phyloP scores from a whole-genome alignment of 2,888 invertebrate genomes.

The Tenthredo scrophulariae region DNA sequence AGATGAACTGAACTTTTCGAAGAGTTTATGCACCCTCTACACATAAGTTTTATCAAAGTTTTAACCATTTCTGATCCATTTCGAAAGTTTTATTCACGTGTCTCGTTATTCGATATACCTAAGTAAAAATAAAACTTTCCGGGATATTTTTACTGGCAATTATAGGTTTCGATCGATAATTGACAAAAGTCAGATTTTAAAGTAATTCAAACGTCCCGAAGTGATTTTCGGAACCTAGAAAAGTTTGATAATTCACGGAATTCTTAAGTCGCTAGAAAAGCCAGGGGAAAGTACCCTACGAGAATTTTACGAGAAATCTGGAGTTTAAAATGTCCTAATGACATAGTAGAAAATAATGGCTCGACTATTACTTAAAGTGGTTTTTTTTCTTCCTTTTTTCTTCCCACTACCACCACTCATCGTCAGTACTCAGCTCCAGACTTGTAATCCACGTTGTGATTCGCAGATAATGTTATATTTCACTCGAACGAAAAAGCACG shows the following conservation, averaged over 20 bases:
- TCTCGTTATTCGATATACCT: not conserved
- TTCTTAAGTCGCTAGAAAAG: not conserved
- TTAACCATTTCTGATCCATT: not conserved
- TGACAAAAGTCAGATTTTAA: not conserved
- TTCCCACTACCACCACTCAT: not conserved
- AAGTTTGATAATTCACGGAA: not conserved
- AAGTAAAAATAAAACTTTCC: not conserved
- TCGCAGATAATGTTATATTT: not conserved
- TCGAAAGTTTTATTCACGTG: not conserved
- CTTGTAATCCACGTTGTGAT: not conserved
- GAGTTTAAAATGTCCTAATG: not conserved
- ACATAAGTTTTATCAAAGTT: not conserved
- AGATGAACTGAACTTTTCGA: not conserved
- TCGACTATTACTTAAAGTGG: not conserved
- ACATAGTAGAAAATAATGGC: not conserved
- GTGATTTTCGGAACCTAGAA: not conserved
- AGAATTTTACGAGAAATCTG: not conserved
- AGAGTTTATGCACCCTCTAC: not conserved
- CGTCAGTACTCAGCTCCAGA: conserved; percentile 4
- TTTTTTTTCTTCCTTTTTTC: not conserved
- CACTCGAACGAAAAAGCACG: too few species aligned
- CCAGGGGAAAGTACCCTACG: not conserved
- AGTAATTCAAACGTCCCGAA: not conserved
- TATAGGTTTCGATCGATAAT: not conserved
- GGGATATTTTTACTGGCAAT: not conserved